A percentile compares a stretch with the other conserved stretches of the same genome.
Conservation (phyloP, 2,888 invertebrate species). For the Schizaphis graminum region DNA sequence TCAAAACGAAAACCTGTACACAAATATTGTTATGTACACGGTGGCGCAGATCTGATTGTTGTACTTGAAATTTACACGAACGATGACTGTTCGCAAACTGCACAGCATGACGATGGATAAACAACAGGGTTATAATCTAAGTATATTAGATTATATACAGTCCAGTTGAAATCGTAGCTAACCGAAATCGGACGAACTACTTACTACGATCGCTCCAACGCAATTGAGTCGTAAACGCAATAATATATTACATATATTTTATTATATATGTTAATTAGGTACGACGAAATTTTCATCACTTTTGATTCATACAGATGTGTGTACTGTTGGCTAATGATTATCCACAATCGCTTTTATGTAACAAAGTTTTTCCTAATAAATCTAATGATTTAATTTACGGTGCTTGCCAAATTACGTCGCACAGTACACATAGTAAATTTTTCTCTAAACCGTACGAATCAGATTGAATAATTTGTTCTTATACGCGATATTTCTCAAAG, state of each 20-base stretch:
- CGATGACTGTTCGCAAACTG: not conserved
- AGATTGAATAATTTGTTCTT: not conserved
- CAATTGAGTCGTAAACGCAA: not conserved
- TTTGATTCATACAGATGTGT: not conserved
- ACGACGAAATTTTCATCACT: not conserved
- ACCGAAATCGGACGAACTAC: not conserved
- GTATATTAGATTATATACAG: not conserved
- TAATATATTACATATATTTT: not conserved
- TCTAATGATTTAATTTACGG: not conserved
- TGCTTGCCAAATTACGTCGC: not conserved
- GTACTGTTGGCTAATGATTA: not conserved
- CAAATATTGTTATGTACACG: not conserved
- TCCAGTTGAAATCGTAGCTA: not conserved
- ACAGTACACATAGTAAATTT: not conserved
- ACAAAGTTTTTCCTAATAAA: not conserved
- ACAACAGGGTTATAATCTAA: too few species aligned
- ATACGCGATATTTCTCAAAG: not conserved
- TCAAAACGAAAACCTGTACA: not conserved
- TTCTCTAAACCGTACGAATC: not conserved
- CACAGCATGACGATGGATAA: not conserved
- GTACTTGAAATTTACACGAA: conserved; percentile 2
- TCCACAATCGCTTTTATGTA: not conserved
- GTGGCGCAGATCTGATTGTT: not conserved
- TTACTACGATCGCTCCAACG: not conserved
- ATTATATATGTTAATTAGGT: not conserved